Evolutionary conservation across 1,140 invertebrate species (phyloP).

Genomic region (Melipona quadrifasciata): DNA sequence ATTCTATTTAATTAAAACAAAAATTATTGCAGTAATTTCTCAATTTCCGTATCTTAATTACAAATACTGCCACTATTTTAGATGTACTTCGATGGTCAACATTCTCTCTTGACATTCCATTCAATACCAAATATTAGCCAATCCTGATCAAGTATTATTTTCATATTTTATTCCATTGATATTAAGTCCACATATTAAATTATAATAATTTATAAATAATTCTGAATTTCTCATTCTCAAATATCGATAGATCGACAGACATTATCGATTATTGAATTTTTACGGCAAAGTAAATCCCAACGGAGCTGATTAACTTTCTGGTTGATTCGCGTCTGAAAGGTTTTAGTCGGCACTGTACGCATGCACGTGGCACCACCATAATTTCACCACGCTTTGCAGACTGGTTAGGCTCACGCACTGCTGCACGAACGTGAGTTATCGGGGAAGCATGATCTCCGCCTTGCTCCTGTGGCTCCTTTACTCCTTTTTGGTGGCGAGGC

Average conservation of each 20-base stretch:
- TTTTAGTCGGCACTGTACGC: constrained; percentile 38
- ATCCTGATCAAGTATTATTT: not conserved
- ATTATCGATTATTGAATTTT: not conserved
- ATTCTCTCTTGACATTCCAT: not conserved
- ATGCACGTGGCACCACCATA: constrained; percentile 49
- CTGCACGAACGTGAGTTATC: constrained; percentile 74
- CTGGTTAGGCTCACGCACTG: constrained; percentile 75
- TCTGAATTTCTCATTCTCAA: no score
- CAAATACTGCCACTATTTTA: not conserved
- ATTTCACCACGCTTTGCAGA: constrained; percentile 32
- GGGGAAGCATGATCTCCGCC: constrained; percentile 76
- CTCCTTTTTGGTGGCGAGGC: constrained; percentile 69
- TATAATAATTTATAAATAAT: not conserved
- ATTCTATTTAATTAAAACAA: not conserved
- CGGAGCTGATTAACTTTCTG: not conserved
- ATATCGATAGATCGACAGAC: not conserved
- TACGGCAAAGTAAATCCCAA: no score
- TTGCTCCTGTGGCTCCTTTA: constrained; percentile 63
- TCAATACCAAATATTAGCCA: not conserved
- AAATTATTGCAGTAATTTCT: not conserved
- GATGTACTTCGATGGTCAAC: not conserved
- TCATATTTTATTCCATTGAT: not conserved
- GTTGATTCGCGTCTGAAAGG: not conserved
- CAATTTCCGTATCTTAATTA: not conserved
- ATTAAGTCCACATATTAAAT: not conserved